Conservation (phyloP, 1,140 invertebrate genomes). For the Ruditapes philippinarum region DNA sequence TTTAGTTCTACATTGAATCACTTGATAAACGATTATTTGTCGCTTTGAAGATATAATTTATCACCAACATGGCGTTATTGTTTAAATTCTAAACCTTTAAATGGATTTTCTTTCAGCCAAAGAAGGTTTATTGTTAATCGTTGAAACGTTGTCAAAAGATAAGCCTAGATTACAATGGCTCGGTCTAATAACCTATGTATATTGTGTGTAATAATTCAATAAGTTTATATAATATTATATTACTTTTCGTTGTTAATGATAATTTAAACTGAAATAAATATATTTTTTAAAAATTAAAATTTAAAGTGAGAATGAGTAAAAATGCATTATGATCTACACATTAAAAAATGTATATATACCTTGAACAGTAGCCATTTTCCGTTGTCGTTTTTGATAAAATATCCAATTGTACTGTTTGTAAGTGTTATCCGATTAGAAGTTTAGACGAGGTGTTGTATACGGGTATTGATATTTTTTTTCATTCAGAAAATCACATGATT, state of each 20-base stretch:
- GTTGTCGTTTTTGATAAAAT: not conserved
- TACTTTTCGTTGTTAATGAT: conserved; percentile 25
- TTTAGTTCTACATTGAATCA: not conserved
- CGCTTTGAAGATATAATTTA: not conserved
- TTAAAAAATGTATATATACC: not conserved
- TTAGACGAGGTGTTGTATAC: not conserved
- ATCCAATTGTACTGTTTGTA: not conserved
- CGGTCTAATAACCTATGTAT: not conserved
- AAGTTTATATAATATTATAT: conserved; percentile 31
- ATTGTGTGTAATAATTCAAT: conserved; percentile 18
- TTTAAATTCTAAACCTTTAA: conserved; percentile 29
- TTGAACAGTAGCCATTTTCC: conserved; percentile 48
- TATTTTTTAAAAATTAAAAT: not conserved
- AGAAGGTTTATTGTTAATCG: not conserved
- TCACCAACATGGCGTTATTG: not conserved
- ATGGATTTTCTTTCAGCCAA: conserved; percentile 20
- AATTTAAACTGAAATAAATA: not conserved
- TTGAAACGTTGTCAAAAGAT: conserved; percentile 23
- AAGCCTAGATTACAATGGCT: not conserved
- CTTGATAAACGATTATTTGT: not conserved
- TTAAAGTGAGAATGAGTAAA: not conserved
- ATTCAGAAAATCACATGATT: conserved; percentile 33
- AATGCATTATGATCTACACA: too few relatives aligned
- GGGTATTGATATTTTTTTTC: conserved; percentile 11
- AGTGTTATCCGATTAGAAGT: not conserved